Evolutionary conservation across 2,113 vertebrate species (phyloP).

Genomic region (Porphyrio hochstetteri): DNA sequence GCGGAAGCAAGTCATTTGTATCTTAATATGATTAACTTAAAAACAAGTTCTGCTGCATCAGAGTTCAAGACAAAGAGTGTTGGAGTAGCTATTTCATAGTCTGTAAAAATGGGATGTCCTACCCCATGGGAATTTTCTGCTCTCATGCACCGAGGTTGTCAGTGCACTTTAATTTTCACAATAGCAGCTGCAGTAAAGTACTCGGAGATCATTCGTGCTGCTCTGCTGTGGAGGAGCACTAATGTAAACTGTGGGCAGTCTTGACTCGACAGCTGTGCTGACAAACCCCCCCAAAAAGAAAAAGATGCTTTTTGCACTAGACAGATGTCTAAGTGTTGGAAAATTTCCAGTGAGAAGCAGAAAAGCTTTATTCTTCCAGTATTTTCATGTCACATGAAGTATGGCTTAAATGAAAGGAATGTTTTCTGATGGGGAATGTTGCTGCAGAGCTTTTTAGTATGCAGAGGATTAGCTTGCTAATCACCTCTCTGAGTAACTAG

Average conservation of each 20-base stretch:
- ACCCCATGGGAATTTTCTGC: neutral
- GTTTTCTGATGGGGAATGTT: constrained; percentile 47
- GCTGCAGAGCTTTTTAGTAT: constrained; percentile 49
- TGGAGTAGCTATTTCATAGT: neutral
- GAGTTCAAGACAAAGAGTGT: neutral
- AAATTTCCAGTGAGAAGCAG: constrained; percentile 43
- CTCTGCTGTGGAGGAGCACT: constrained; percentile 9
- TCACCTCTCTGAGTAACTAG: constrained; percentile 48
- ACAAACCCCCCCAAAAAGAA: constrained; percentile 41
- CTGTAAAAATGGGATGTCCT: neutral
- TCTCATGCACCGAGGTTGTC: neutral
- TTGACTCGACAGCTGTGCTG: constrained; percentile 64
- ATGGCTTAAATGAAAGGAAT: constrained; percentile 57
- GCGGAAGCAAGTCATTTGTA: neutral
- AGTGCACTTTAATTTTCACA: neutral
- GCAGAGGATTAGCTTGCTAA: constrained; percentile 56
- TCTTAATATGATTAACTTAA: neutral
- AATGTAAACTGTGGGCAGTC: constrained; percentile 52
- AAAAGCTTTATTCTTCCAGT: constrained; percentile 61
- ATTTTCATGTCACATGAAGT: constrained; percentile 57
- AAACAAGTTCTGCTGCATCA: neutral
- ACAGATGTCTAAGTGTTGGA: constrained; percentile 57
- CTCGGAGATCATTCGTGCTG: neutral
- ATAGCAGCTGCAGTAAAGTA: neutral
- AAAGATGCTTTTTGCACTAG: constrained; percentile 59